Base-by-base conservation (phyloP, 2,888 invertebrate species). In the Hirtodrosophila trivittata region DNA sequence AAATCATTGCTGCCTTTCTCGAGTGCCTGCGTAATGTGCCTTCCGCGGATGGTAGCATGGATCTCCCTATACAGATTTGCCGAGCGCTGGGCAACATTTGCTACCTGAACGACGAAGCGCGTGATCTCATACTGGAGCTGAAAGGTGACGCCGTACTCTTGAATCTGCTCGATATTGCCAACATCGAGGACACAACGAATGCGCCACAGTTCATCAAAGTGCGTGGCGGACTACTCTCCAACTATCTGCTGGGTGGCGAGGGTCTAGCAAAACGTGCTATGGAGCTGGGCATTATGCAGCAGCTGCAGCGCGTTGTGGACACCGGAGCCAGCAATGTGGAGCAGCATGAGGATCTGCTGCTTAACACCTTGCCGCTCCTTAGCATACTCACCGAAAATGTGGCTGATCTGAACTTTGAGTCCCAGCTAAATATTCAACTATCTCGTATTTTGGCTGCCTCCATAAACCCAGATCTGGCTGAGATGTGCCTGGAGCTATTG, bases 61-160 rank as follows among this genome's bases (percentile, higher is more conserved):
- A 94, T 67, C 89, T 94, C 47, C 91, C 94, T 6, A 94, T 94
- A 72, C 96, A 97, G 88, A 93, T 94, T 33, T 95, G 95, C 75
- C 92, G 97, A 81, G 96, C 96, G 1, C 91, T 97, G 14, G 97
- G 97, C 30, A 97, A 97, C 90, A 94, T 97, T 86, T 97, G 96
- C 89, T 97, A 95, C 89, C 95, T 97, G 87, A 96, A 97, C 91
- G 95, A 96, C 91, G 92, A 92, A 80, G 93, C 93, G 12, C 92
- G 94, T 66, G 92, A 92, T 60, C 88, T 92, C 49, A 92, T 94
- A 46, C 71, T 90, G 30, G 88, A 88, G 55, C 88, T 91, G 28
- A 90, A 92, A 55, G 94, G 94, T 1, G 91, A 94, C 59, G 85
- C 89, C 42, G 89, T 90, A 37, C 87, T 93, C 5, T 84, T 91